These are phyloP conservation scores for Drosophila antonietae DNA, from an alignment of 2,888 invertebrate genomes.

Conservation along the genomic window DNA sequence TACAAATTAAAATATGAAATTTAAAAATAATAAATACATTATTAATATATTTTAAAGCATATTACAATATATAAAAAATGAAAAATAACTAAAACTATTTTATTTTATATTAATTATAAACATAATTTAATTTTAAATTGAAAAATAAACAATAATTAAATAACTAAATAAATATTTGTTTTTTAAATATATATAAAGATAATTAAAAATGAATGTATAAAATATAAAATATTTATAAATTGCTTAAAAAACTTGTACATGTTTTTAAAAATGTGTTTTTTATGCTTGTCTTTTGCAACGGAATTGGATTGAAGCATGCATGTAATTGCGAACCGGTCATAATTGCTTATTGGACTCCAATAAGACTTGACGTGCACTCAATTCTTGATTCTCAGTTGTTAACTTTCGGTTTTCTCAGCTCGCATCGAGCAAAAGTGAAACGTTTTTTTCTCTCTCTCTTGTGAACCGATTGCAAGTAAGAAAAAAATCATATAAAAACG, in stretches of 20 bases:
- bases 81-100: too few species aligned
- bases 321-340: slow-evolving; percentile 63
- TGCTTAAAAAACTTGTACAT: neutral
- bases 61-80: too few species aligned
- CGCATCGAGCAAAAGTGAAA: slow-evolving; percentile 54
- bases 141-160: too few species aligned
- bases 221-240: neutral
- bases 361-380: slow-evolving; percentile 51
- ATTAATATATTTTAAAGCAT: too few species aligned
- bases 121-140: too few species aligned
- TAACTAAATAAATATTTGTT: too few species aligned
- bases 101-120: too few species aligned
- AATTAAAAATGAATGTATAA: too few species aligned
- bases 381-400: slow-evolving; percentile 51
- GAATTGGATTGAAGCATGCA: slow-evolving; percentile 10
- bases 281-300: neutral
- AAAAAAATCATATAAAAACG: slow-evolving; percentile 41
- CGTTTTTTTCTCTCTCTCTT: slow-evolving; percentile 17
- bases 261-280: neutral
- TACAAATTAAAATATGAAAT: too few species aligned
- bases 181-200: too few species aligned
- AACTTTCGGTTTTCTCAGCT: slow-evolving; percentile 72
- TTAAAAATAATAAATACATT: too few species aligned
- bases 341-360: slow-evolving; percentile 53
- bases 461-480: slow-evolving; percentile 28